A percentile compares a stretch with the other conserved stretches of the same genome.
Conservation (phyloP, 2,888 invertebrate genomes). For the Andrena flavipes region DNA sequence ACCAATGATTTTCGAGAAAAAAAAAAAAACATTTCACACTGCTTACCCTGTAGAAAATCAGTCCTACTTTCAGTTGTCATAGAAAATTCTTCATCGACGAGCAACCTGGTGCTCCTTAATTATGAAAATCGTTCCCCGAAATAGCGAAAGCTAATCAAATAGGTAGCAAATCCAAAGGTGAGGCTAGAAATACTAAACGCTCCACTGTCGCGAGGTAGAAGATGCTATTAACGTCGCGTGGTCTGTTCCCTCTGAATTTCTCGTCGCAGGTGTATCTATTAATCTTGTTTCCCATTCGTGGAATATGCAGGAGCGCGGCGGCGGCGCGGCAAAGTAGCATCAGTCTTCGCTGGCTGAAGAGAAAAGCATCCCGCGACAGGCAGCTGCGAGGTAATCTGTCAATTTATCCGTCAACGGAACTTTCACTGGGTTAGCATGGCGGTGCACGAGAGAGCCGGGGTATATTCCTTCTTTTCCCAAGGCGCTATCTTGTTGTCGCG, state of each 20-base stretch:
- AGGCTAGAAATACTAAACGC: background rate
- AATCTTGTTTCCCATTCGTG: conserved; percentile 36
- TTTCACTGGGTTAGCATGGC: conserved; percentile 56
- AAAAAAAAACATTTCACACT: too few species aligned
- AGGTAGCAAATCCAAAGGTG: background rate
- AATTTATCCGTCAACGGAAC: conserved; percentile 61
- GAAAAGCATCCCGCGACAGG: conserved; percentile 19
- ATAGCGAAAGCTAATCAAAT: background rate
- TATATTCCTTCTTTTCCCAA: conserved; percentile 47
- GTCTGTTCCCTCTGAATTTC: conserved; percentile 17
- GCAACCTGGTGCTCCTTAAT: background rate
- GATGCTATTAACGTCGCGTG: conserved; percentile 12
- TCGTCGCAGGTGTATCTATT: conserved; percentile 3
- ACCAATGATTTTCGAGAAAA: too few species aligned
- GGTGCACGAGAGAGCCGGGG: conserved; percentile 16
- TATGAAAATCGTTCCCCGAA: background rate
- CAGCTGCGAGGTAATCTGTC: conserved; percentile 65
- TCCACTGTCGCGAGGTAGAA: background rate
- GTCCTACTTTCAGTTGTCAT: background rate
- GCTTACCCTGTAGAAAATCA: background rate
- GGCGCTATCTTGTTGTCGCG: conserved; percentile 18
- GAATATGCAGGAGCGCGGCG: conserved; percentile 45
- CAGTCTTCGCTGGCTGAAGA: conserved; percentile 43
- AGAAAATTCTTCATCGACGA: background rate
- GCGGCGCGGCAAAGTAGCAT: conserved; percentile 40